Evolutionary conservation across 2,797 vertebrate species (phyloP), one percentile per base, ranked within the genome.

Genomic region (Lutjanus argentimaculatus): DNA sequence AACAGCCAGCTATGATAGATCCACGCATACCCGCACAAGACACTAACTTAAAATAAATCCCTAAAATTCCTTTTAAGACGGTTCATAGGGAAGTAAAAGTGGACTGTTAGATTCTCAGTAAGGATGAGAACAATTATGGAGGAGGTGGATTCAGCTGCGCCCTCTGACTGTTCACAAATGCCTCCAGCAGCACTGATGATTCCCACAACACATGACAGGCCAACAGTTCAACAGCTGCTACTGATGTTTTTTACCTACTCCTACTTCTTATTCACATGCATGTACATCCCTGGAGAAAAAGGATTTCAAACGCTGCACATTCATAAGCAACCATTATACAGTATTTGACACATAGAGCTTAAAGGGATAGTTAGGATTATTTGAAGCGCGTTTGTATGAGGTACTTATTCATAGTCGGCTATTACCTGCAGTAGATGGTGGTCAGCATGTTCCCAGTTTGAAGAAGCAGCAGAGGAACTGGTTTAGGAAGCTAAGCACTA

Each of bases 11-110:
- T 64, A 5, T 58, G 77, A 14, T 11, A 19, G 16, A 40, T 21
- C n/a, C 14, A 65, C 13, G n/a, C n/a, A n/a, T n/a, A n/a, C n/a
- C n/a, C n/a, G n/a, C n/a, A n/a, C n/a, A n/a, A n/a, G n/a, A n/a
- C n/a, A n/a, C n/a, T n/a, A n/a, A n/a, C n/a, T 9, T 48, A 48
- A 10, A 16, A 16, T n/a, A 22, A 48, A 55, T 11, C 46, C 1
- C 30, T 22, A 15, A 16, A 12, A 53, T 48, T n/a, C 16, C 62
- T 62, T 79, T 77, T 61, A 48, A 69, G 21, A 19, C 12, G 25
- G 25, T 67, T 74, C 12, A 2, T 56, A 36, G 43, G 55, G 75
- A 78, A 81, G 61, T 51, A 45, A 80, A 79, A 78, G 53, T 66
- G 67, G 45, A 45, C 46, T 69, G 30, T 49, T 30, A 30, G 25